phyloP scores from a whole-genome alignment of 2,113 vertebrate genomes.

The Pipa parva region DNA sequence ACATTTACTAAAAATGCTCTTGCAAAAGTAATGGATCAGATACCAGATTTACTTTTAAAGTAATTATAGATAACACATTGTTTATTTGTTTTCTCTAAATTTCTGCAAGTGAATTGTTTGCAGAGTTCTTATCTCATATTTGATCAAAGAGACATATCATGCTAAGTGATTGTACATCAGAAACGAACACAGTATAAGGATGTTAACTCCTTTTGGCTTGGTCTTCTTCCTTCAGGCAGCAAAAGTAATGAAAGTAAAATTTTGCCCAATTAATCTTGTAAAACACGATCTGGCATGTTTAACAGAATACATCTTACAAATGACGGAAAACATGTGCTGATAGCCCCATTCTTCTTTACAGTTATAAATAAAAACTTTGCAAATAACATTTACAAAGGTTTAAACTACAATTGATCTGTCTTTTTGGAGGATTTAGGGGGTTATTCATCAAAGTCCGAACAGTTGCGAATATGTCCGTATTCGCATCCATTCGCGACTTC shows the following conservation, averaged over 20 bases:
- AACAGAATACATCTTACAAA: too few species aligned
- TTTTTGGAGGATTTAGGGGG: too few species aligned
- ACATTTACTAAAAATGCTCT: constrained; percentile 1
- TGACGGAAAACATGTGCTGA: too few species aligned
- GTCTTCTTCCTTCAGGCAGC: not conserved
- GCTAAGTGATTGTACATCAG: not conserved
- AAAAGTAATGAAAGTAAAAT: too few species aligned
- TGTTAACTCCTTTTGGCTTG: not conserved
- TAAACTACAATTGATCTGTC: too few species aligned
- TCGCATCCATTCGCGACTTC: too few species aligned
- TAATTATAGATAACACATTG: not conserved
- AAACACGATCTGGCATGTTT: not conserved
- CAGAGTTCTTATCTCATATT: not conserved
- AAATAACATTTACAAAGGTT: too few species aligned
- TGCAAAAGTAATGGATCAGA: not conserved
- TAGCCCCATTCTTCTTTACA: too few species aligned
- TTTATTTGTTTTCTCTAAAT: not conserved
- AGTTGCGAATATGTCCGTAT: too few species aligned
- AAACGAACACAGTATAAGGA: not conserved
- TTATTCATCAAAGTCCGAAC: too few species aligned
- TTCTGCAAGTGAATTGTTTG: not conserved
- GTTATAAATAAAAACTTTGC: too few species aligned
- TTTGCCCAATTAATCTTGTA: not conserved
- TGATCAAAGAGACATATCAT: not conserved
- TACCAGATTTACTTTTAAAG: not conserved